A percentile compares a stretch with the other conserved stretches of the same genome.
Conservation (phyloP, 92 coral and sea anemone species). For the Parazoanthus swiftii region DNA sequence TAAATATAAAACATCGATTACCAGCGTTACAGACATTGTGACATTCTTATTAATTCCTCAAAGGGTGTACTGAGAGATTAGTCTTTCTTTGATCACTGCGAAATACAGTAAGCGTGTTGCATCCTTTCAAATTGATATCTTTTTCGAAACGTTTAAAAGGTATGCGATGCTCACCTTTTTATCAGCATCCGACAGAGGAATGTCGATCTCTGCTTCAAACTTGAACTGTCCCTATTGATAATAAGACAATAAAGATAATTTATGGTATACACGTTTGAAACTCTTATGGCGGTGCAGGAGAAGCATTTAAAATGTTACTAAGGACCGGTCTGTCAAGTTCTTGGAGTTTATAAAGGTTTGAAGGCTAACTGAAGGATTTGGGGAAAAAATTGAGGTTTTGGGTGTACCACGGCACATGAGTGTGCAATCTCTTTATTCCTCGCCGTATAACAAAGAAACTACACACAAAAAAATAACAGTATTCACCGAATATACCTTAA, state of each 20-base stretch:
- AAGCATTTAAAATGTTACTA: neutral
- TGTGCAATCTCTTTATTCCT: too few species aligned
- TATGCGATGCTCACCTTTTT: slow-evolving; percentile 60
- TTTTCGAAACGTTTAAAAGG: neutral
- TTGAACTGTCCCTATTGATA: slow-evolving; percentile 82
- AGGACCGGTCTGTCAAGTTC: neutral
- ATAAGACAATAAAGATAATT: neutral
- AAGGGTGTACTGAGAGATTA: too few species aligned
- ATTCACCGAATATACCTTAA: too few species aligned
- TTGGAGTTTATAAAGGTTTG: neutral
- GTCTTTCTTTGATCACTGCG: neutral
- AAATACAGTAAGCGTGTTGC: neutral
- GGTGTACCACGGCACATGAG: too few species aligned
- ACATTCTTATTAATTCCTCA: too few species aligned
- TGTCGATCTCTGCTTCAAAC: slow-evolving; percentile 92
- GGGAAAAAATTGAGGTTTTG: too few species aligned
- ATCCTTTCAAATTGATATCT: neutral
- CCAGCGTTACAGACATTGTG: too few species aligned
- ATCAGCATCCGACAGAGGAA: slow-evolving; percentile 89
- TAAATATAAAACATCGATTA: too few species aligned
- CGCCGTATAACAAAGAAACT: too few species aligned
- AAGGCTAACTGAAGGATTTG: too few species aligned
- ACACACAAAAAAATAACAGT: too few species aligned
- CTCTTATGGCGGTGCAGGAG: neutral
- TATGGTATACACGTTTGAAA: too few species aligned